Evolutionary conservation across 2,888 invertebrate genomes (phyloP).

Genomic region (Drosophila eohydei): DNA sequence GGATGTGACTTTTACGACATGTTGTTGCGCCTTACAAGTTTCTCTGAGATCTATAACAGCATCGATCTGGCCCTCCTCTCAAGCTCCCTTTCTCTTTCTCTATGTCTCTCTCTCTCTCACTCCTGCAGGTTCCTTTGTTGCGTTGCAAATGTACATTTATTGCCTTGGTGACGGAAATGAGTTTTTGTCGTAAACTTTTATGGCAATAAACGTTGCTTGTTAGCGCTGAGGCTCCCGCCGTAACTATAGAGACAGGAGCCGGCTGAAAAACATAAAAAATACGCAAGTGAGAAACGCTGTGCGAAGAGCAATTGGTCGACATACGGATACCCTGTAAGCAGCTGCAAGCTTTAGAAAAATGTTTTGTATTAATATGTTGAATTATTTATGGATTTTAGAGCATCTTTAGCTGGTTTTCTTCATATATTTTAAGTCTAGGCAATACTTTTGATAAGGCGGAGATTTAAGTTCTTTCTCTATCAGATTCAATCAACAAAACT

Average conservation of each 20-base stretch:
- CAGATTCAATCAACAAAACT: too few species aligned
- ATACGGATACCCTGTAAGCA: neutral
- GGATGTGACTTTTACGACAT: constrained; percentile 53
- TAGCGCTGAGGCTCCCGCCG: constrained; percentile 37
- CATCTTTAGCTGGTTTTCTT: too few species aligned
- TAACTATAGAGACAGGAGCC: constrained; percentile 33
- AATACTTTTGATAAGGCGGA: too few species aligned
- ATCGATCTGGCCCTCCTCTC: constrained; percentile 39
- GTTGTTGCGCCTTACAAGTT: constrained; percentile 27
- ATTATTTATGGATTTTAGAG: neutral
- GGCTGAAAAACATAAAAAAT: constrained; percentile 24
- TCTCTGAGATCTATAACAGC: constrained; percentile 35
- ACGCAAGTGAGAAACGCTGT: neutral
- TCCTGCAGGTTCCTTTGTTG: neutral
- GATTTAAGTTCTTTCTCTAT: too few species aligned
- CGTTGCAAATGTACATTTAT: constrained; percentile 64
- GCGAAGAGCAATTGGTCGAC: neutral
- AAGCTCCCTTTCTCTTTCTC: neutral
- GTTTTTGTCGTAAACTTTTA: constrained; percentile 80
- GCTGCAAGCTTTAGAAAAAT: neutral
- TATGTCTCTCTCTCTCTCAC: neutral
- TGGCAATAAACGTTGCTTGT: constrained; percentile 75
- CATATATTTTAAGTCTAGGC: too few species aligned
- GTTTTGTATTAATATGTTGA: neutral
- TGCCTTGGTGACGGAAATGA: constrained; percentile 76